These are phyloP conservation scores for Coptodon rendalli DNA, from an alignment of 2,113 vertebrate species.

Conservation along the genomic window DNA sequence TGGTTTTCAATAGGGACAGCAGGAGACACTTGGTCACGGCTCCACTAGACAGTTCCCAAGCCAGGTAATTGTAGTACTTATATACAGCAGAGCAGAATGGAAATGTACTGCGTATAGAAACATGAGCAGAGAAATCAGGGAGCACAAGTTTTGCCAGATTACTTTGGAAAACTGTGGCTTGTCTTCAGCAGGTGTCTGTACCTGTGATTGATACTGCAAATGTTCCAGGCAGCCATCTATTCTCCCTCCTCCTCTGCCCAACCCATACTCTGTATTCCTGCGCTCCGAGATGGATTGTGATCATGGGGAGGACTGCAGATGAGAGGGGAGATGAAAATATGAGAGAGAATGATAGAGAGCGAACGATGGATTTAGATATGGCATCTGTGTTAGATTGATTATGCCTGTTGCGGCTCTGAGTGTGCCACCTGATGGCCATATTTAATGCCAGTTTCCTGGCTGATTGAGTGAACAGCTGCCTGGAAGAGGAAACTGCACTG, in stretches of 20 bases:
- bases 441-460: constrained; percentile 56
- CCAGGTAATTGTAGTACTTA: constrained; percentile 75
- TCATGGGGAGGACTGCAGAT: constrained; percentile 31
- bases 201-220: constrained; percentile 29
- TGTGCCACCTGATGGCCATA: constrained; percentile 57
- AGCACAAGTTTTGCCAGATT: neutral
- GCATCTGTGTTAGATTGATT: constrained; percentile 65
- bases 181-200: neutral
- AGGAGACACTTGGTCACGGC: constrained; percentile 89
- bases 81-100: neutral
- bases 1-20: constrained; percentile 95
- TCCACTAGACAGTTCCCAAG: constrained; percentile 93
- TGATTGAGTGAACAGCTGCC: constrained; percentile 59
- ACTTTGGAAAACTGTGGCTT: neutral
- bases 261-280: neutral
- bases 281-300: constrained; percentile 42
- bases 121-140: neutral
- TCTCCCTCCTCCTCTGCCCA: neutral
- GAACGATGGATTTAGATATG: constrained; percentile 32
- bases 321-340: constrained; percentile 32
- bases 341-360: constrained; percentile 22
- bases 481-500: constrained; percentile 24
- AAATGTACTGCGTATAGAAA: neutral
- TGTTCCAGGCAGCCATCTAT: constrained; percentile 10
- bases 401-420: constrained; percentile 40